A percentile compares a stretch with the other conserved stretches of the same genome.
Evolutionary conservation across 2,888 invertebrate species (phyloP).

Genomic region (Eupithecia pulchellata): DNA sequence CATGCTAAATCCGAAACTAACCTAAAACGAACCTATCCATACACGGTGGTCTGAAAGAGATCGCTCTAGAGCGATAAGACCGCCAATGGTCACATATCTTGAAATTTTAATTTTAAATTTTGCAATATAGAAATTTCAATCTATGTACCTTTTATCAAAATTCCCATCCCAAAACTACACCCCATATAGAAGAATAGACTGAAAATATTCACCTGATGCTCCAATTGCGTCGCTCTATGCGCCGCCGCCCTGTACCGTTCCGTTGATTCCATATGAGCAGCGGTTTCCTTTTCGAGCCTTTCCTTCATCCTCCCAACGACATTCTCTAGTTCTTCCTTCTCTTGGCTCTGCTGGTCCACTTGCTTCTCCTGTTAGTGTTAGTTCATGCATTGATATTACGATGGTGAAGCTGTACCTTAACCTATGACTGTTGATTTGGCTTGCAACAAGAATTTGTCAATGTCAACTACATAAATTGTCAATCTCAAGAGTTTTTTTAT

Average conservation of each 20-base stretch:
- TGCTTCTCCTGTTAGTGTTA: conserved; percentile 90
- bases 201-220: conserved; percentile 74
- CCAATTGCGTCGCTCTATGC: conserved; percentile 86
- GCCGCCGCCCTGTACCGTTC: conserved; percentile 87
- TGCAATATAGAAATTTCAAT: too few relatives aligned
- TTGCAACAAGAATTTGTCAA: too few relatives aligned
- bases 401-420: conserved; percentile 41
- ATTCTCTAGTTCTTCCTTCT: conserved; percentile 96
- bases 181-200: not conserved
- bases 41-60: too few relatives aligned
- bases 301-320: conserved; percentile 93
- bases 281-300: conserved; percentile 94
- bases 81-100: too few relatives aligned
- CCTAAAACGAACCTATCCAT: too few relatives aligned
- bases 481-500: too few relatives aligned
- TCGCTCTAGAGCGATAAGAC: too few relatives aligned
- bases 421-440: conserved; percentile 25
- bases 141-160: too few relatives aligned
- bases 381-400: conserved; percentile 51
- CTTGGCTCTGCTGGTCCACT: conserved; percentile 94
- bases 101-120: too few relatives aligned
- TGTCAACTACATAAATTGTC: too few relatives aligned
- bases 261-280: conserved; percentile 93
- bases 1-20: too few relatives aligned
- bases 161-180: conserved; percentile 11